Base-by-base conservation (phyloP, 2,113 vertebrate species). In the Centropristis striata region DNA sequence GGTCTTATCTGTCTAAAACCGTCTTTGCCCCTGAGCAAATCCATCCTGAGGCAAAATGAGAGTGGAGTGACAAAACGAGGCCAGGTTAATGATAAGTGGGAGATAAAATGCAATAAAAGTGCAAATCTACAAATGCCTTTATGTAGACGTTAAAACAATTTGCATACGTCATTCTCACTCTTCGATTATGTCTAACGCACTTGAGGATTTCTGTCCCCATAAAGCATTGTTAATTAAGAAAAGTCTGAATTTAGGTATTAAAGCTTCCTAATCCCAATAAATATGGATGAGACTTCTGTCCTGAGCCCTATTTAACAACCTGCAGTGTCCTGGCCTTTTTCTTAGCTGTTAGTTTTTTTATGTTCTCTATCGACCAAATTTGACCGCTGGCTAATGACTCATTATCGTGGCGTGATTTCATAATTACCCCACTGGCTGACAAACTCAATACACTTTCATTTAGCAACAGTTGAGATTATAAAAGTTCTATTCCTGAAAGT, bases 231-330 rank as follows among this genome's bases (percentile, higher is more conserved):
- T 92, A 81, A 92, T 93, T 89, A 90, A 79, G 75, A 76, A 72
- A 84, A 80, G 71, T 81, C 82, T 63, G 78, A 74, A 79, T 92
- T 81, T 55, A 71, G 86, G 77, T 76, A 74, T 87, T 89, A 92
- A 92, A 78, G 68, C 81, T 18, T 69, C 51, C 41, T 93, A 92
- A 93, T 92, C 92, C 81, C 82, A 78, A 84, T 91, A 91, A 91
- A 92, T 92, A 88, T 90, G 81, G 85, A 90, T 88, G 83, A 86
- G 69, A 84, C 55, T 79, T 71, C 49, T 75, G 65, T 79, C 68
- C 60, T 36, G 25, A 55, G 36, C 39, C 57, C 46, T 47, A 25
- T 86, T 82, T 71, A 81, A 88, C 77, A 84, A 80, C 74, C 73
- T 84, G 80, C 87, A 66, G 76, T 58, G 54, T 49, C 76, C 58